phyloP scores from a whole-genome alignment of 2,888 invertebrate genomes.

The Sycophila texana region DNA sequence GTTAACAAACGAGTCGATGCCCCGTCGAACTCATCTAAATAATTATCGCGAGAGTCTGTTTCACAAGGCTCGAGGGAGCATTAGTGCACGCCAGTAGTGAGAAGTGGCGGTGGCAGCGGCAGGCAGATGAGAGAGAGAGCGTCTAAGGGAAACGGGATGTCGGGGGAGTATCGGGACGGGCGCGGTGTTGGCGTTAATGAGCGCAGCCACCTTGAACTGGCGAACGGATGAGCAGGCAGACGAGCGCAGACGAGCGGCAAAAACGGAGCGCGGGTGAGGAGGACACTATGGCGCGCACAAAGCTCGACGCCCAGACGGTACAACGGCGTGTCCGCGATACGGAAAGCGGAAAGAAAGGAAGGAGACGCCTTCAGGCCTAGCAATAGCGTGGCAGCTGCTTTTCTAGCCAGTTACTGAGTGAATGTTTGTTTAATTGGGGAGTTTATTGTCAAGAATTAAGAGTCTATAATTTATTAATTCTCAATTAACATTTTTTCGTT shows the following conservation, averaged over 20 bases:
- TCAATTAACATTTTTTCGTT: too few species aligned
- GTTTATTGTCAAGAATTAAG: too few species aligned
- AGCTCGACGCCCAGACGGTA: slow-evolving; percentile 23
- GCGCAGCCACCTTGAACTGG: slow-evolving; percentile 74
- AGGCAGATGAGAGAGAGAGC: slow-evolving; percentile 49
- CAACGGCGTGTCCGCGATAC: not conserved
- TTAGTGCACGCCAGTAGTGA: slow-evolving; percentile 47
- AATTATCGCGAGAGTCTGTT: slow-evolving; percentile 52
- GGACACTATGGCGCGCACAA: slow-evolving; percentile 25
- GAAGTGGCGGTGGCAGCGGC: slow-evolving; percentile 9
- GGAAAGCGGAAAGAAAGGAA: too few species aligned
- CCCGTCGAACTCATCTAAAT: slow-evolving; percentile 53
- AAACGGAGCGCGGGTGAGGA: slow-evolving; percentile 46
- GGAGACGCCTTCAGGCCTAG: too few species aligned
- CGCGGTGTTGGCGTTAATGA: slow-evolving; percentile 67
- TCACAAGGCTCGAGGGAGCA: not conserved
- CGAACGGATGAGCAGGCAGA: slow-evolving; percentile 71
- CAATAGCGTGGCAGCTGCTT: too few species aligned
- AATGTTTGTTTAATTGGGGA: too few species aligned
- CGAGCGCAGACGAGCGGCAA: slow-evolving; percentile 60
- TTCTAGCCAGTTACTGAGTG: too few species aligned
- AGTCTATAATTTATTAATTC: too few species aligned
- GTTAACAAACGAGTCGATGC: too few species aligned
- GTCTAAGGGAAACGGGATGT: slow-evolving; percentile 25
- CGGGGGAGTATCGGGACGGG: slow-evolving; percentile 57